These are phyloP conservation scores for Acanthoscelides obtectus DNA, from an alignment of 2,888 invertebrate genomes.

Conservation along the genomic window DNA sequence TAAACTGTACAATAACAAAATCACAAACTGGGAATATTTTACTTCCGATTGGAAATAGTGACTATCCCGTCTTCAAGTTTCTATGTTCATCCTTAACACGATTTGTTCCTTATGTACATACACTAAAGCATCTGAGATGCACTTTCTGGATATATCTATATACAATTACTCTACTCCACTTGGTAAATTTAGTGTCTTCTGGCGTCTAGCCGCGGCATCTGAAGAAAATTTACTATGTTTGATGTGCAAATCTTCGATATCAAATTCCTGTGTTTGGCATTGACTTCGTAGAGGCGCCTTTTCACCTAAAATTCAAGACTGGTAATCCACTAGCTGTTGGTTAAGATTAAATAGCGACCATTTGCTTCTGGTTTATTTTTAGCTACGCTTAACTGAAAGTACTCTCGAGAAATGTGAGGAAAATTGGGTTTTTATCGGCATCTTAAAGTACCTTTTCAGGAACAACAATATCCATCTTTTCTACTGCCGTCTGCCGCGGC, in stretches of 20 bases:
- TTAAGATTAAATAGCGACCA: neutral
- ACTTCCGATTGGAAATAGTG: neutral
- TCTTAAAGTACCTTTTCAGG: neutral
- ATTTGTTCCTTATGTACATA: neutral
- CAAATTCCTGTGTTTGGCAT: neutral
- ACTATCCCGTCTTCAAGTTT: neutral
- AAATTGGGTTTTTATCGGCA: neutral
- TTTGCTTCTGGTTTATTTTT: neutral
- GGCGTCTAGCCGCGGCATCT: neutral
- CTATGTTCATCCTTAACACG: neutral
- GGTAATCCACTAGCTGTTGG: neutral
- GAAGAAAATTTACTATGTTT: neutral
- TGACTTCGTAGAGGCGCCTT: neutral
- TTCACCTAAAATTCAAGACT: neutral
- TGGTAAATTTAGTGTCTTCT: neutral
- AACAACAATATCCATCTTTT: neutral
- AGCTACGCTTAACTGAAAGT: neutral
- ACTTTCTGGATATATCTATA: neutral
- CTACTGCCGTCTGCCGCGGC: neutral
- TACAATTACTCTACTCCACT: neutral
- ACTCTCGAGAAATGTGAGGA: neutral
- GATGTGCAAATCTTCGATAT: neutral
- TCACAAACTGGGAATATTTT: neutral
- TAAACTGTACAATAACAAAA: neutral
- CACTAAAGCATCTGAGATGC: neutral